Evolutionary conservation across 2,797 vertebrate species (phyloP), one percentile per base, ranked within the genome.

Genomic region (Girardinus metallicus): DNA sequence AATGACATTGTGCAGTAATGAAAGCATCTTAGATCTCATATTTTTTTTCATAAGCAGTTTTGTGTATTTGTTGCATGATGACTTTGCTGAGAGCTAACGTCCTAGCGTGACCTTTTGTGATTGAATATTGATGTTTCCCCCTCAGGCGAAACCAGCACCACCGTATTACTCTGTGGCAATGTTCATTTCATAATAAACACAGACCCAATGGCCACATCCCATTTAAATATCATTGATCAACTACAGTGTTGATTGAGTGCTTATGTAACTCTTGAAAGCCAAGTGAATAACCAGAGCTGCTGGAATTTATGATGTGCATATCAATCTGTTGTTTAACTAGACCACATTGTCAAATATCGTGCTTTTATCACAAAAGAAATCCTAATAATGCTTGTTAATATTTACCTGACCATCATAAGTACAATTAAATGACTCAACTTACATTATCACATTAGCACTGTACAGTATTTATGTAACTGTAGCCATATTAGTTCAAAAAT

Each of bases 51-150:
- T 44, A n/a, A 29, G 2, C 26, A 29, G 5, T 44, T 46, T 2
- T 44, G 23, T 70, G 12, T n/a, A 43, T 55, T 57, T 12, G 2
- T 29, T 47, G 11, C 10, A 4, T 55, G 60, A 16, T 29, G 16
- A 6, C 34, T 46, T 43, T 79, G 43, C 34, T 36, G 44, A 76
- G 73, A 76, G 57, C 49, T 55, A 26, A 23, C 23, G 74, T 81
- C 66, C 60, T 72, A 16, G 10, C 72, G 36, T 71, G 76, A 76
- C 76, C 73, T 66, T 3, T 57, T 77, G 74, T 85, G 84, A 88
- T 84, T 84, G 76, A 85, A 84, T 89, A 91, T 91, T 90, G 88
- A 92, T 71, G 23, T 83, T 18, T 47, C 83, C n/a, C 68, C 41
- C 79, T 72, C 80, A 23, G 84, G 83, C 85, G 31, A 31, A 86